Base-by-base conservation (phyloP, 2,888 invertebrate genomes). In the Lycaena phlaeas region DNA sequence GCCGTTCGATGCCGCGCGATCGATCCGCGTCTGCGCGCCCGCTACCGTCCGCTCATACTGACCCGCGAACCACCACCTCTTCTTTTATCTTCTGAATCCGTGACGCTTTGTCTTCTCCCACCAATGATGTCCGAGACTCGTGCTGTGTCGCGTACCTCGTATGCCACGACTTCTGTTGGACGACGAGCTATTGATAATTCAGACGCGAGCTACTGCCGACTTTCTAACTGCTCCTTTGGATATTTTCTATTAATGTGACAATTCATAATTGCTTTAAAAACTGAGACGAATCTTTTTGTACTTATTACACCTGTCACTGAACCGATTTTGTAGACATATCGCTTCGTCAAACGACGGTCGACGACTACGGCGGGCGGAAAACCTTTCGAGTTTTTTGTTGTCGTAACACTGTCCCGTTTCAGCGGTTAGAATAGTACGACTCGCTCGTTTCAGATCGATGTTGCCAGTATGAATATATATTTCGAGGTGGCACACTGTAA, bases 21-120 rank as follows among this genome's bases (percentile, higher is more conserved):
- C 67, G 62, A 61, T 61, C 58, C 61, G 57, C 61, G 57, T 56
- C 53, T 65, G 61, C 67, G 61, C 59, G 50, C 53, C 55, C 59
- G 54, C 58, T 57, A 53, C 56, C 56, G 52, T 37, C 51, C 49
- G 51, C 51, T 44, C 54, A 50, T 53, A 47, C 51, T 48, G 47
- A 46, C 48, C 52, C 52, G 40, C 49, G 44, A 31, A 31, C 40
- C 46, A 42, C 46, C 44, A 44, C 50, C 53, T 40, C 48, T 47
- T 42, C 48, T 60, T 51, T 52, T 54, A 53, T 55, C 53, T 56
- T 50, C 53, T 59, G 57, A 57, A 43, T 39, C 47, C 46, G 50
- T 49, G 44, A 34, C 42, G 43, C 46, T 43, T 42, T 42, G 38
- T 42, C 47, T 41, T 41, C 47, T 46, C 40, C 43, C 40, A 43